A percentile compares a stretch with the other conserved stretches of the same genome.
phyloP scores from a whole-genome alignment of 2,113 vertebrate genomes.

The Psettodes erumei region DNA sequence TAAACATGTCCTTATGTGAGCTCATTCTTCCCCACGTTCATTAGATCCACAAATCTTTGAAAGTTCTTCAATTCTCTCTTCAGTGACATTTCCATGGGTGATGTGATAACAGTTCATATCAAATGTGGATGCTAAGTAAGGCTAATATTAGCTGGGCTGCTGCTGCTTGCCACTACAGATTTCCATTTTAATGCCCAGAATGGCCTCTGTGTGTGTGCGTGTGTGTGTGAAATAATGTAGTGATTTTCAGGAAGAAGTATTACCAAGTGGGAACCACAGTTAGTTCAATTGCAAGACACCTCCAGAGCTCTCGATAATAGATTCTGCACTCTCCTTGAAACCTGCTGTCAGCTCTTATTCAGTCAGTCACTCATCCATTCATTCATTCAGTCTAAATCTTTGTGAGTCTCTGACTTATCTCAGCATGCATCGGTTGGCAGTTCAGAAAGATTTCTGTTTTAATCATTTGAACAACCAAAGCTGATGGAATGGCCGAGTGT shows the following conservation, averaged over 20 bases:
- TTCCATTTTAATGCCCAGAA: background rate
- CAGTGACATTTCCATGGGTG: background rate
- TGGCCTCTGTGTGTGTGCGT: no score
- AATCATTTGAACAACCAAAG: constrained; percentile 12
- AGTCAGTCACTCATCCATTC: background rate
- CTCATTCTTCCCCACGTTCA: no score
- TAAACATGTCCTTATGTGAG: no score
- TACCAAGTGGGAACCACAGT: background rate
- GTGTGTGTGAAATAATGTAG: background rate
- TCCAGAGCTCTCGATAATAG: background rate
- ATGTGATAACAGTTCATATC: background rate
- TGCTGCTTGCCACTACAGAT: background rate
- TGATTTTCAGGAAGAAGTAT: background rate
- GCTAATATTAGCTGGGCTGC: background rate
- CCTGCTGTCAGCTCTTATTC: background rate
- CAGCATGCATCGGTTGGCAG: background rate
- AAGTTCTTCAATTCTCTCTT: no score
- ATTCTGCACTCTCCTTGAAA: background rate
- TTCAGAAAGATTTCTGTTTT: background rate
- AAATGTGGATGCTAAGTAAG: no score
- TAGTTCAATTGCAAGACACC: constrained; percentile 1
- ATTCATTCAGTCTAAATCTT: background rate
- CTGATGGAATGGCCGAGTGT: background rate
- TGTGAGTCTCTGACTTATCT: background rate
- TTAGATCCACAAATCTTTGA: no score